Conservation (phyloP, 2,797 vertebrate species). For the Catamblyrhynchus diadema region DNA sequence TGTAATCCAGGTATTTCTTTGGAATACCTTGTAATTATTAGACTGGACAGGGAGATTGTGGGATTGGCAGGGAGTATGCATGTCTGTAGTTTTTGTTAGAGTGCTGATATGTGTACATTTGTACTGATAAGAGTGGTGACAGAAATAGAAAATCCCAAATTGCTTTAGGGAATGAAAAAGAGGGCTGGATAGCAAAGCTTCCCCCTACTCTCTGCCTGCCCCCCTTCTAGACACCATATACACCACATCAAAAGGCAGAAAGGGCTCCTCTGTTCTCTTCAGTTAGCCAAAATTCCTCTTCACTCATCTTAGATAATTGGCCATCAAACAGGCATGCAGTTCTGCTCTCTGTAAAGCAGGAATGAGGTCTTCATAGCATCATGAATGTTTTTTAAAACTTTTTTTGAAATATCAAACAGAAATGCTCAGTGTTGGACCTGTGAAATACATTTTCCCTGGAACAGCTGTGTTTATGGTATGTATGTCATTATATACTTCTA, state of each 20-base stretch:
- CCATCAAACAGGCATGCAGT: constrained; percentile 13
- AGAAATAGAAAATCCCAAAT: constrained; percentile 60
- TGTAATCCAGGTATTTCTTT: constrained; percentile 58
- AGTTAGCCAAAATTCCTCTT: constrained; percentile 22
- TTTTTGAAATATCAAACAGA: constrained; percentile 49
- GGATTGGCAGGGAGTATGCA: constrained; percentile 6
- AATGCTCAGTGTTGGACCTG: constrained; percentile 40
- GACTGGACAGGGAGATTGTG: constrained; percentile 11
- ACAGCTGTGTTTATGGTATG: constrained; percentile 69
- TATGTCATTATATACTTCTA: constrained; percentile 61
- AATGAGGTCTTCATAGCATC: background rate
- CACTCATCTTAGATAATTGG: constrained; percentile 36
- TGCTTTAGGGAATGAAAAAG: constrained; percentile 49
- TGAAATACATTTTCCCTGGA: constrained; percentile 56
- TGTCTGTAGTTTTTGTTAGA: constrained; percentile 11
- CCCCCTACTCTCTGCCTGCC: background rate
- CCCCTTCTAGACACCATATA: background rate
- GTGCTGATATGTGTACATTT: constrained; percentile 43
- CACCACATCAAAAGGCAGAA: constrained; percentile 47
- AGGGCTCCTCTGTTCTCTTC: constrained; percentile 34
- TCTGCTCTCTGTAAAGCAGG: constrained; percentile 8
- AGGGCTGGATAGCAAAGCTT: constrained; percentile 3
- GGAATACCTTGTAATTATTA: constrained; percentile 56
- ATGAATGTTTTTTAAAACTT: background rate
- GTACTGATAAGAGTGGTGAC: constrained; percentile 64